Evolutionary conservation across 2,888 invertebrate genomes (phyloP).

Genomic region (Spicauda simplicius): DNA sequence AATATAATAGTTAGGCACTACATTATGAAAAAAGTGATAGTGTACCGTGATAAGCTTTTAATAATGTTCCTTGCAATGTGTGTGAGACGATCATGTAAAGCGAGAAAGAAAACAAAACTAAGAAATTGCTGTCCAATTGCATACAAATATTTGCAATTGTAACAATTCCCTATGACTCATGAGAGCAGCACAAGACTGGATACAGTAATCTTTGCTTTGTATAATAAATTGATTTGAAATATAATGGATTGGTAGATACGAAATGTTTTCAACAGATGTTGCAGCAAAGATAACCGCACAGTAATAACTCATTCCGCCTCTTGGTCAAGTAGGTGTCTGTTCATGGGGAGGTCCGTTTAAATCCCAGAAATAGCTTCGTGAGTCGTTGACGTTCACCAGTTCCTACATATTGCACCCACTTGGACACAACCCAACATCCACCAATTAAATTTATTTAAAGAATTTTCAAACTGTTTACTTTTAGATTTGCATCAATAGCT

Average conservation of each 20-base stretch:
- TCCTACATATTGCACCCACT: conserved; percentile 72
- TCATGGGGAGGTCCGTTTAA: conserved; percentile 42
- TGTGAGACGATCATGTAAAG: conserved; percentile 67
- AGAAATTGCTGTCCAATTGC: conserved; percentile 50
- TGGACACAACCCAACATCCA: conserved; percentile 79
- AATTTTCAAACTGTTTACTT: conserved; percentile 33
- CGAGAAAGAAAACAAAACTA: conserved; percentile 57
- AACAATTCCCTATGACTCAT: conserved; percentile 46
- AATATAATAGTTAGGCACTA: conserved; percentile 12
- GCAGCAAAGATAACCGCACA: conserved; percentile 37
- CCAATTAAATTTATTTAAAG: conserved; percentile 43
- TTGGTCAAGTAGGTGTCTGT: conserved; percentile 37
- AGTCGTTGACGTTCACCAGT: conserved; percentile 58
- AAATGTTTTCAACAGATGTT: not conserved
- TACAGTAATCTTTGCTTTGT: conserved; percentile 48
- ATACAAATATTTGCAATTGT: conserved; percentile 46
- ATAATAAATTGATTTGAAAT: not conserved
- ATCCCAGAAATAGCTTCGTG: conserved; percentile 59
- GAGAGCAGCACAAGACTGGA: conserved; percentile 40
- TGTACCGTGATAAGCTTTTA: conserved; percentile 56
- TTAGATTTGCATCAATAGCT: conserved; percentile 29
- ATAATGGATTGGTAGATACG: not conserved
- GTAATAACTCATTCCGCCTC: conserved; percentile 54
- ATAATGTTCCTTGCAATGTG: conserved; percentile 81
- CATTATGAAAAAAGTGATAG: conserved; percentile 36